Evolutionary conservation across 2,888 invertebrate species (phyloP).

Genomic region (Protophormia terraenovae): DNA sequence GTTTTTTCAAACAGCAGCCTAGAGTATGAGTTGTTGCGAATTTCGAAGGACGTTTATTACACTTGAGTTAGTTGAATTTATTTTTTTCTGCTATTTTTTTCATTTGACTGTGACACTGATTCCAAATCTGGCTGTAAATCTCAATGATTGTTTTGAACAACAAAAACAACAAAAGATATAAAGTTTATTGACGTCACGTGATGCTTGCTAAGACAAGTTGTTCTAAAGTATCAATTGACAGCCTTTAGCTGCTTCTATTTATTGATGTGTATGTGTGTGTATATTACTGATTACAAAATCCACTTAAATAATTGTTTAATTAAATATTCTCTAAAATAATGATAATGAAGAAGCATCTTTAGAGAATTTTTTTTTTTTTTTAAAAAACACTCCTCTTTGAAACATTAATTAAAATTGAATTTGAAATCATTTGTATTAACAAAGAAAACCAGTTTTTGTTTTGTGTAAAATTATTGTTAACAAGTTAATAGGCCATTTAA

Average conservation of each 20-base stretch:
- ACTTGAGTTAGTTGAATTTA: constrained; percentile 49
- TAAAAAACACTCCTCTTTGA: constrained; percentile 4
- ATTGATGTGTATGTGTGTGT: neutral
- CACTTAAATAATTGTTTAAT: constrained; percentile 34
- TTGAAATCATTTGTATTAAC: neutral
- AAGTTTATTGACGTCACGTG: constrained; percentile 48
- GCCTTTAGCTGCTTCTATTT: neutral
- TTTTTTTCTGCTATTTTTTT: neutral
- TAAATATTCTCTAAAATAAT: neutral
- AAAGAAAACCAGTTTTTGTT: constrained; percentile 32
- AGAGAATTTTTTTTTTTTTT: no score
- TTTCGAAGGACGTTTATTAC: constrained; percentile 60
- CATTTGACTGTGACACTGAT: constrained; percentile 58
- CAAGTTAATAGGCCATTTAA: constrained; percentile 37
- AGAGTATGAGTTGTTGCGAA: no score
- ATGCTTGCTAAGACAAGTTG: constrained; percentile 1
- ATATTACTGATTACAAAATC: neutral
- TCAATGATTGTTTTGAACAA: constrained; percentile 31
- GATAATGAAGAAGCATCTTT: constrained; percentile 24
- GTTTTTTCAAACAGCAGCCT: constrained; percentile 16
- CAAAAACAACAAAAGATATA: neutral
- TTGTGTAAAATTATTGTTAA: no score
- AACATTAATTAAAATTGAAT: constrained; percentile 9
- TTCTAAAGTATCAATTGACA: neutral
- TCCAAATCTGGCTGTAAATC: constrained; percentile 50